Conservation (phyloP, 2,888 invertebrate species). For the Dorcus hopei region DNA sequence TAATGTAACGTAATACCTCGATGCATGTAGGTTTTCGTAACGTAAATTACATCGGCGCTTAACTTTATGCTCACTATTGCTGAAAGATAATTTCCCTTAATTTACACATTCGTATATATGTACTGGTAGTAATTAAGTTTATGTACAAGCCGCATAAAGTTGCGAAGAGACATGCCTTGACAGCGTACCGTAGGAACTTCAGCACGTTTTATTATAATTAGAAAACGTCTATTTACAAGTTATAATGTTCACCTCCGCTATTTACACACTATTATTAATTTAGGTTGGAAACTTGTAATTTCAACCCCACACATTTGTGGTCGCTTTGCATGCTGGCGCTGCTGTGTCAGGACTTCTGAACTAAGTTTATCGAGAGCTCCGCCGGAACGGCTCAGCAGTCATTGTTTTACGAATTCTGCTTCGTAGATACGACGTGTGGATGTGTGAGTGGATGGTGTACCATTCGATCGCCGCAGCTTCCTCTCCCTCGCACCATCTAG, state of each 20-base stretch:
- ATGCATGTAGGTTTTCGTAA: no score
- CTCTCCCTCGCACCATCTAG: not conserved
- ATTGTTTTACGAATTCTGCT: slow-evolving; percentile 16
- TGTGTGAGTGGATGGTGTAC: not conserved
- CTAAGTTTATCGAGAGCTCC: slow-evolving; percentile 26
- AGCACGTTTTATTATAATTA: slow-evolving; percentile 17
- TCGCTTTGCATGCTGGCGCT: slow-evolving; percentile 27
- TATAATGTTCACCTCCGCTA: slow-evolving; percentile 27
- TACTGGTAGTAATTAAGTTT: not conserved
- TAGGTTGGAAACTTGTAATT: slow-evolving; percentile 30
- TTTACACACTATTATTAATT: slow-evolving; percentile 33
- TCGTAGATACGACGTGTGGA: slow-evolving; percentile 1
- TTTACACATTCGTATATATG: no score
- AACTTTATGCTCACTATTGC: no score
- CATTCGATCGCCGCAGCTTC: not conserved
- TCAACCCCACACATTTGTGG: slow-evolving; percentile 28
- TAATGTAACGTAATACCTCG: no score
- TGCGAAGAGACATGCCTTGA: not conserved
- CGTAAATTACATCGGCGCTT: no score
- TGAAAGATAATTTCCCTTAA: no score
- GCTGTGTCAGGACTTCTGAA: slow-evolving; percentile 29
- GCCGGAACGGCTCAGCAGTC: slow-evolving; percentile 15
- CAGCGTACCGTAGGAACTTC: not conserved
- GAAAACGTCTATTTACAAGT: slow-evolving; percentile 20
- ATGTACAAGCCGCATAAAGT: not conserved